Base-by-base conservation (phyloP, 2,888 invertebrate genomes). In the Pardosa pseudoannulata region DNA sequence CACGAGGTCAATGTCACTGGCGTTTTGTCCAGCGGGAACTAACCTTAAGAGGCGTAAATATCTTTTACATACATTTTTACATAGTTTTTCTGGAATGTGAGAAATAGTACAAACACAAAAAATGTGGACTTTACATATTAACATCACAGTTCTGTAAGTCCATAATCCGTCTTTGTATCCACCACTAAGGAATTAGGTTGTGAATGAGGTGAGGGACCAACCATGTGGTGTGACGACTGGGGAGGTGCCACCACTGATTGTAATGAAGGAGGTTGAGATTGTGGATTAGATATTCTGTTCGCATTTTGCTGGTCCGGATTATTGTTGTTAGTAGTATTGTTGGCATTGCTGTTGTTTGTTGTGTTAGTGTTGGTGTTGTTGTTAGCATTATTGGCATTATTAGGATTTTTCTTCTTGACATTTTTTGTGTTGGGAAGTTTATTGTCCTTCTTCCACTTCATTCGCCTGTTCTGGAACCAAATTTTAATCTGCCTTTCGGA, bases 401-500 rank as follows among this genome's bases (percentile, higher is more conserved):
- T 82, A 28, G 85, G 88, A 28, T 95, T 95, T 94, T 95, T 95
- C 93, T 95, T 94, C 88, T 94, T 92, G 36, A 95, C 94, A 92
- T 95, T 95, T 91, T 95, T 95, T 88, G 96, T 96, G 93, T 96
- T 96, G 73, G 96, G 96, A 90, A 96, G 93, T 92, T 96, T 96
- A 93, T 96, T 96, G 93, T 94, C 96, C 92, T 96, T 96, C 93
- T 96, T 96, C 94, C 95, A 96, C 92, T 96, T 96, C 96, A 96
- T 96, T 88, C 96, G 78, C 41, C 90, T 73, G 91, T 90, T 89
- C 92, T 96, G 96, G 92, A 96, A 96, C 96, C 96, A 96, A 91
- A 96, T 96, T 93, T 96, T 96, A 90, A 96, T 96, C 93, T 97
- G 97, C 90, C 97, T 93, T 91, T 97, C 97, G 86, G 97, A 96